Evolutionary conservation across 2,113 vertebrate species (phyloP).

Genomic region (Crypturellus undulatus): DNA sequence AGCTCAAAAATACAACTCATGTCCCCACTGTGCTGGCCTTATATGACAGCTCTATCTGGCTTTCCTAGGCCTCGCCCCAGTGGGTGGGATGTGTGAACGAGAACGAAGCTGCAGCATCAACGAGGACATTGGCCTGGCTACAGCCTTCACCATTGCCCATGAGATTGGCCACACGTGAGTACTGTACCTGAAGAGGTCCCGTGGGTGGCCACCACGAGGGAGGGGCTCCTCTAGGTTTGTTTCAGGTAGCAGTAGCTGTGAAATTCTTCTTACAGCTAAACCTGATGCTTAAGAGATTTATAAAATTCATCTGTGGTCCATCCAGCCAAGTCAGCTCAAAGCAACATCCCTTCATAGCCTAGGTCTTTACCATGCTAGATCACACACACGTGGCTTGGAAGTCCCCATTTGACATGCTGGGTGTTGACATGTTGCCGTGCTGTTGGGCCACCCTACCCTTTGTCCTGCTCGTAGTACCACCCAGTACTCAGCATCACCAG

Average conservation of each 20-base stretch:
- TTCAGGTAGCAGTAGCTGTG: background rate
- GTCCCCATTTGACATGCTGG: too few species aligned
- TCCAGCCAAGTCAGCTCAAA: background rate
- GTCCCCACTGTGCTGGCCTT: background rate
- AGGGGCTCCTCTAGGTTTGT: background rate
- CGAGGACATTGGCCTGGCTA: slow-evolving; percentile 96
- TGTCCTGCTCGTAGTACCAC: background rate
- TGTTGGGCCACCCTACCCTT: background rate
- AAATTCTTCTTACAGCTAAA: accelerated
- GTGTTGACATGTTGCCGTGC: background rate
- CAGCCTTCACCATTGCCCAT: slow-evolving; percentile 97
- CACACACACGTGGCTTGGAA: background rate
- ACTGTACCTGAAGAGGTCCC: background rate
- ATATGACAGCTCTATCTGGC: background rate
- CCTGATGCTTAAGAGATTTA: background rate
- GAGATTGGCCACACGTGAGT: slow-evolving; percentile 99
- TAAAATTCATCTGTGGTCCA: too few species aligned
- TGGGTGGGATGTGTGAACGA: slow-evolving; percentile 96
- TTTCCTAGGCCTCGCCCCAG: slow-evolving; percentile 90
- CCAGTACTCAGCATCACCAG: background rate
- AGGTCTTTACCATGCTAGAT: too few species aligned
- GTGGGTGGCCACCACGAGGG: accelerated
- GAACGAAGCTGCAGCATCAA: slow-evolving; percentile 99
- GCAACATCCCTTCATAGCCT: too few species aligned
- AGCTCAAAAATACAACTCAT: accelerated